phyloP scores from a whole-genome alignment of 1,140 invertebrate species.

The Papilio machaon region DNA sequence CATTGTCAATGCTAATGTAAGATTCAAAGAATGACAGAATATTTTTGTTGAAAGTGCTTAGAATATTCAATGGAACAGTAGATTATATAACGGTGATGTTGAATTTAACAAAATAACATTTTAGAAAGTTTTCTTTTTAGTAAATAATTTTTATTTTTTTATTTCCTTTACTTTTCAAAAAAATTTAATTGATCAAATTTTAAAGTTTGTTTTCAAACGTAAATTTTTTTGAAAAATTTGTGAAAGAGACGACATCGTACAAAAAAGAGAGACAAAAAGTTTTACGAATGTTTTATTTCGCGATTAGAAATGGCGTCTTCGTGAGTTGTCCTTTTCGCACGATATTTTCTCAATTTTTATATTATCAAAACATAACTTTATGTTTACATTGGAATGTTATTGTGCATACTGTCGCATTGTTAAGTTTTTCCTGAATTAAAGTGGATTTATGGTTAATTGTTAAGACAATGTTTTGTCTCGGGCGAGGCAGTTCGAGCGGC shows the following conservation, averaged over 20 bases:
- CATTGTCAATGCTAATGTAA: too few relatives aligned
- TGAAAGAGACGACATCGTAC: conserved; percentile 34
- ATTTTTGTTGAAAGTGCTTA: not conserved
- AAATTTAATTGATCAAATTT: not conserved
- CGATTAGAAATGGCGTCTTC: conserved; percentile 74
- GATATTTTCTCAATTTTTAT: conserved; percentile 59
- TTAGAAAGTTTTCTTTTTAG: not conserved
- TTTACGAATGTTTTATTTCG: conserved; percentile 17
- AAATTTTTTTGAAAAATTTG: not conserved
- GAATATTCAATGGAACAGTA: not conserved
- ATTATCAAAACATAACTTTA: conserved; percentile 58
- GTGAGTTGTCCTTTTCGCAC: conserved; percentile 80
- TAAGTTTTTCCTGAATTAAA: conserved; percentile 35
- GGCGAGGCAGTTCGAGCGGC: conserved; percentile 54
- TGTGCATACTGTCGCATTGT: conserved; percentile 42
- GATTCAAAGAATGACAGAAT: not conserved
- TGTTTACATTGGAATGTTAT: conserved; percentile 52
- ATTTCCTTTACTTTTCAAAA: too few relatives aligned
- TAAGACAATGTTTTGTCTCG: conserved; percentile 57
- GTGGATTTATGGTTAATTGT: conserved; percentile 39
- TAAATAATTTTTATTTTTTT: not conserved
- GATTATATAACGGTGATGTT: not conserved
- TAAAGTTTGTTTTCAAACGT: conserved; percentile 29
- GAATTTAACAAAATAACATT: not conserved
- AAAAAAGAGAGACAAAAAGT: conserved; percentile 33